A percentile compares a stretch with the other conserved stretches of the same genome.
Conservation (phyloP, 2,113 vertebrate genomes). For the Tupaia chinensis region DNA sequence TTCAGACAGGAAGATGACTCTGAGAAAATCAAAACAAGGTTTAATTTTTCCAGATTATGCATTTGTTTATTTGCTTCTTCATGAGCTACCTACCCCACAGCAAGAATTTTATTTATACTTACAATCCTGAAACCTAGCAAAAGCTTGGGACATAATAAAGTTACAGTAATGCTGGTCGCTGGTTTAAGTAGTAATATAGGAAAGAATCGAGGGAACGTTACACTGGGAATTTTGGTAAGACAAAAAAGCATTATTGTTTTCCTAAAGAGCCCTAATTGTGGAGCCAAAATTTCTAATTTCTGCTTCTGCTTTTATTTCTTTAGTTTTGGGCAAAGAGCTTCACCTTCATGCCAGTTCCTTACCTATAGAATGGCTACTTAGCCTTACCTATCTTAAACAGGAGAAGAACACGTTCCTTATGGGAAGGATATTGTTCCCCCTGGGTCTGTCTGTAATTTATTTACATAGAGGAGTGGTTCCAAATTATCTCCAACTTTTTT, state of each 20-base stretch:
- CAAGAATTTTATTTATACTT: background rate
- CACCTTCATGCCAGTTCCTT: background rate
- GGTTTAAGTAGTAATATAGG: background rate
- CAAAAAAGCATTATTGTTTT: background rate
- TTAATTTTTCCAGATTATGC: background rate
- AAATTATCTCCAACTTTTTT: background rate
- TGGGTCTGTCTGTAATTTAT: background rate
- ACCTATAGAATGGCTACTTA: background rate
- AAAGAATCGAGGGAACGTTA: background rate
- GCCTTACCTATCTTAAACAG: background rate
- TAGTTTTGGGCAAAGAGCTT: background rate
- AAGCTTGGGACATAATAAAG: background rate
- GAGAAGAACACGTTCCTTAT: background rate
- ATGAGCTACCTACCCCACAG: background rate
- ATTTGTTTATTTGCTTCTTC: constrained; percentile 3
- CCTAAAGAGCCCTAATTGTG: background rate
- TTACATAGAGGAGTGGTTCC: background rate
- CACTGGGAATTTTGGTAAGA: background rate
- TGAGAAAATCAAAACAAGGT: background rate
- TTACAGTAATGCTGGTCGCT: background rate
- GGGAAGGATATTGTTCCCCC: background rate
- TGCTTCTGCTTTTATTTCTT: background rate
- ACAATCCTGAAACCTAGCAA: background rate
- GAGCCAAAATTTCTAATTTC: background rate
- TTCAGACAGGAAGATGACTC: background rate